Percentiles rank a stretch among this genome's conserved stretches.
phyloP scores from a whole-genome alignment of 2,888 invertebrate species.

The Nemapogon koenigi region DNA sequence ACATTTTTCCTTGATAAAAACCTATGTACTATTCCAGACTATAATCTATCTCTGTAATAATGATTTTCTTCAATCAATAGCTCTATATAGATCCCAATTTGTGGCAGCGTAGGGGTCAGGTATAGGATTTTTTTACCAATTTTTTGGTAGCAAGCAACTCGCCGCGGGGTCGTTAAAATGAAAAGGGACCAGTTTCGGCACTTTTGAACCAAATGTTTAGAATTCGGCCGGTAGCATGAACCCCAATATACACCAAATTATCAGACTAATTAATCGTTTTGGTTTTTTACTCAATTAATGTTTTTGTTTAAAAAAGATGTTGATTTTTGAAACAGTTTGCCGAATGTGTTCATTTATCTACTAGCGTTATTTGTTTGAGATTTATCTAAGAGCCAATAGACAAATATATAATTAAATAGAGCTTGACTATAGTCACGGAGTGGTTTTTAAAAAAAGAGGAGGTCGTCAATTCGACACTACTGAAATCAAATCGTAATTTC shows the following conservation, averaged over 20 bases:
- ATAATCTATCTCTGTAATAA: no score
- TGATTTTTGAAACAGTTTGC: not conserved
- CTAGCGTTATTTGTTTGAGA: no score
- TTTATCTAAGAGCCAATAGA: no score
- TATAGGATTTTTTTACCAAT: slow-evolving; percentile 43
- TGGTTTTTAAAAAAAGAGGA: no score
- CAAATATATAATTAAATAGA: no score
- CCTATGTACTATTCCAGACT: no score
- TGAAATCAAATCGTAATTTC: no score
- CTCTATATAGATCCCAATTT: slow-evolving; percentile 23
- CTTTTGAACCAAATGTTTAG: slow-evolving; percentile 37
- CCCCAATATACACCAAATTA: slow-evolving; percentile 35
- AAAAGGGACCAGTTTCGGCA: slow-evolving; percentile 52
- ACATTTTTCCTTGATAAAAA: no score
- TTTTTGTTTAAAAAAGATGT: slow-evolving; percentile 4
- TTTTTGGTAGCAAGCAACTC: slow-evolving; percentile 43
- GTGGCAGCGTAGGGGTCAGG: slow-evolving; percentile 30
- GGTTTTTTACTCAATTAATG: slow-evolving; percentile 17
- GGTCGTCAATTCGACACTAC: no score
- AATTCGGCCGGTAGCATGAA: slow-evolving; percentile 39
- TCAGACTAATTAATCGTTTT: slow-evolving; percentile 52
- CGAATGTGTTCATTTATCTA: slow-evolving; percentile 6
- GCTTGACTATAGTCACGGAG: no score
- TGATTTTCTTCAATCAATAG: no score
- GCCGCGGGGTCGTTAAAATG: slow-evolving; percentile 44